These are phyloP conservation scores for Stomatorhinus walkeri DNA, from an alignment of 2,797 vertebrate species.

Conservation along the genomic window DNA sequence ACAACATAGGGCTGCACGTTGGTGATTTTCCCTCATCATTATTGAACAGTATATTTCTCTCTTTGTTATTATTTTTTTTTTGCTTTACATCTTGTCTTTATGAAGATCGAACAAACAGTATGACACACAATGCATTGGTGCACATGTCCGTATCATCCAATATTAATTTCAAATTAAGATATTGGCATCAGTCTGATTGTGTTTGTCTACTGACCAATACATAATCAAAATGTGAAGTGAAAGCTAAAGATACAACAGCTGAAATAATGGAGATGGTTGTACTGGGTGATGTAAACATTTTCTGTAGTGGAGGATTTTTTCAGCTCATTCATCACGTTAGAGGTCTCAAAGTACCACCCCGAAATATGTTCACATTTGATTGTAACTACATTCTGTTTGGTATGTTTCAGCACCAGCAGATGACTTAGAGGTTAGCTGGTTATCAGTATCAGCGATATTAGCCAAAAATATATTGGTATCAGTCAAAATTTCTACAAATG, in stretches of 20 bases:
- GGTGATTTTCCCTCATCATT: background rate
- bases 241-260: background rate
- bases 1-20: background rate
- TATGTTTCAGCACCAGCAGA: background rate
- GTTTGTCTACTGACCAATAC: background rate
- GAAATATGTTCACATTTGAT: background rate
- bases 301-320: background rate
- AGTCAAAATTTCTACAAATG: background rate
- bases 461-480: background rate
- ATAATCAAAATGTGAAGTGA: background rate
- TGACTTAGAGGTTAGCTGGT: background rate
- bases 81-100: background rate
- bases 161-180: background rate
- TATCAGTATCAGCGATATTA: background rate
- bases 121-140: background rate
- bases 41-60: background rate
- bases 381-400: background rate
- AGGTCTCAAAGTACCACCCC: background rate
- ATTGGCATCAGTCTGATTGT: background rate
- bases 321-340: background rate
- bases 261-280: background rate
- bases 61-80: background rate
- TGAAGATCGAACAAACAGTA: background rate
- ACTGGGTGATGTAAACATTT: background rate
- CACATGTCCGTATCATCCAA: background rate